Base-by-base conservation (phyloP, 2,797 vertebrate species). In the Microctenopoma steveboyesi region DNA sequence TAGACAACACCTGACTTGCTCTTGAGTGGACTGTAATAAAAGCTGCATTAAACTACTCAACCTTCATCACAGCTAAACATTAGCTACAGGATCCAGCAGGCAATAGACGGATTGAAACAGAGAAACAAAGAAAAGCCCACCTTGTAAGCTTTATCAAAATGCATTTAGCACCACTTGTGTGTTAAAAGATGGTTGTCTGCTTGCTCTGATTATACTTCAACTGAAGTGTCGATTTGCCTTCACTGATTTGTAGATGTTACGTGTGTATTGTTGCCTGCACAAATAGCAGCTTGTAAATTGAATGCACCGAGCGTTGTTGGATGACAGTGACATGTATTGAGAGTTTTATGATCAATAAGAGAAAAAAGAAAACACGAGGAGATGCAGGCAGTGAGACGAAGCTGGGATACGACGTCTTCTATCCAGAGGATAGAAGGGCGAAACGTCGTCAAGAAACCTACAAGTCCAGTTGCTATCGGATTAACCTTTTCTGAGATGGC, bases 321-420 rank as follows among this genome's bases (percentile, higher is more conserved):
- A 42, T 50, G 58, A 62, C 9, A 47, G 18, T 53, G 35, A 49
- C 60, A 46, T 1, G 2, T 60, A 57, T 18, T 16, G 8, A 51
- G 61, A 64, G 51, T 13, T 60, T 64, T 67, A 64, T 57, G 69
- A 70, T 67, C 5, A 25, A 16, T 1, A 11, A 28, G 22, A 25
- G 57, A 47, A 61, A 35, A 25, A 61, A 47, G 57, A 53, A 14
- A 30, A 50, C 1, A 4, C 4, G n/a, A 25, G 58, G 28, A 62
- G 12, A 60, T 56, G 61, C 15, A 40, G 27, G 1, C 16, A 39
- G 47, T 13, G 15, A 49, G 37, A 27, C 4, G 2, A 14, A 62
- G 27, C 40, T 25, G 4, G 4, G 18, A 7, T 11, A 43, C 13
- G 37, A 45, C 18, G 18, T 45, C n/a, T 18, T 18, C 18, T 18